Evolutionary conservation across 2,113 vertebrate genomes (phyloP).

Genomic region (Plestiodon gilberti): DNA sequence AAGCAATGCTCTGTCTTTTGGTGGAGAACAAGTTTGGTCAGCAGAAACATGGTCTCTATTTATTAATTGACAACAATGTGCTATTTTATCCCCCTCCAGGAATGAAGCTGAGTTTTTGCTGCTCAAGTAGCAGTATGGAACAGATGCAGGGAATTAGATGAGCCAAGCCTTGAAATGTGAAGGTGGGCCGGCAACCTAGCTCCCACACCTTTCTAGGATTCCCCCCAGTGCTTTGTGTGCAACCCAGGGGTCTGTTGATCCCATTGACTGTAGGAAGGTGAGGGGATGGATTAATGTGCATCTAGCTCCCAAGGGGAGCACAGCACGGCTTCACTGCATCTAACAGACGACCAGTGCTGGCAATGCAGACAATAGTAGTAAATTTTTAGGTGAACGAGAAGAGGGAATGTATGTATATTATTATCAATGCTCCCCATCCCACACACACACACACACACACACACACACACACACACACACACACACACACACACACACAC

Average conservation of each 20-base stretch:
- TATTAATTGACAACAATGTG: slow-evolving; percentile 1
- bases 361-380: no score
- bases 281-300: no score
- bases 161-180: not conserved
- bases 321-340: no score
- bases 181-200: not conserved
- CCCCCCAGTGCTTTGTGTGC: not conserved
- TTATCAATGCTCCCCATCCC: no score
- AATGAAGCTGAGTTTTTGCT: slow-evolving; percentile 15
- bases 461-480: no score
- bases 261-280: not conserved
- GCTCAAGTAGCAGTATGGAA: not conserved
- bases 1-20: slow-evolving; percentile 41
- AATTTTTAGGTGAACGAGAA: no score
- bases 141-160: not conserved
- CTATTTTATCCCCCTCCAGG: slow-evolving; percentile 17
- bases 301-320: no score
- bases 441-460: no score
- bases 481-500: no score
- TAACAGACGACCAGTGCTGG: no score
- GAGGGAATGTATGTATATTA: no score
- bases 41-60: not conserved
- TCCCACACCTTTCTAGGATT: not conserved
- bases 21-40: slow-evolving; percentile 28
- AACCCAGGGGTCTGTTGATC: not conserved